Conservation (phyloP, 2,113 vertebrate genomes). For the Pluvianellus socialis region DNA sequence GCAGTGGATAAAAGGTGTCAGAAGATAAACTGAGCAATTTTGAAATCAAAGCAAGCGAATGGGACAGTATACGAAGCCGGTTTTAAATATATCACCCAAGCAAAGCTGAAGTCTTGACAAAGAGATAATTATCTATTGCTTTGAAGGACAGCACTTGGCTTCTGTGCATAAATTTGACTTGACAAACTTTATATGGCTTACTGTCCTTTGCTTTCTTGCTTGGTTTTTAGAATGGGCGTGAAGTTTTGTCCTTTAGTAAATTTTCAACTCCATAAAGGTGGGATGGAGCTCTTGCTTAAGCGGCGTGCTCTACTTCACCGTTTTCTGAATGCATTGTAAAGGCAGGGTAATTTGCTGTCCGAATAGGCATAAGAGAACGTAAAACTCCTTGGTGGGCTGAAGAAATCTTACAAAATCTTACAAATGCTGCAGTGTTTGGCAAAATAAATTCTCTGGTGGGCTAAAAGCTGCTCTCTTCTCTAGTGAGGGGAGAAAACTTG, state of each 20-base stretch:
- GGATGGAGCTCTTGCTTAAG: not conserved
- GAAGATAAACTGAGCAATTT: not conserved
- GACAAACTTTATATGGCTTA: not conserved
- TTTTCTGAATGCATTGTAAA: slow-evolving; percentile 59
- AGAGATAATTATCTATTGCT: not conserved
- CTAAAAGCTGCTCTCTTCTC: slow-evolving; percentile 34
- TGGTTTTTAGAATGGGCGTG: not conserved
- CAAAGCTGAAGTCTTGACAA: not conserved
- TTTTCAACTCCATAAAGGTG: not conserved
- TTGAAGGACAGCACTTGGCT: not conserved
- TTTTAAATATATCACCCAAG: not conserved
- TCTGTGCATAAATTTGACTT: not conserved
- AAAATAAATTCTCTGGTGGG: not conserved
- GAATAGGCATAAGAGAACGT: not conserved
- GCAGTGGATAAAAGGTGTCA: not conserved
- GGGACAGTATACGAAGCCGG: not conserved
- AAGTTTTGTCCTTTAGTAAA: not conserved
- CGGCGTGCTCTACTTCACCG: not conserved
- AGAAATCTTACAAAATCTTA: not conserved
- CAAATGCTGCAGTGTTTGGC: not conserved
- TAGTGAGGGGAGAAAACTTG: not conserved
- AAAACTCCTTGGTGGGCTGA: not conserved
- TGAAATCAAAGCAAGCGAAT: not conserved
- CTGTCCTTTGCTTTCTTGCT: not conserved
- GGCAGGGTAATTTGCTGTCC: slow-evolving; percentile 44